Conservation (phyloP, 2,113 vertebrate genomes). For the Galemys pyrenaicus region DNA sequence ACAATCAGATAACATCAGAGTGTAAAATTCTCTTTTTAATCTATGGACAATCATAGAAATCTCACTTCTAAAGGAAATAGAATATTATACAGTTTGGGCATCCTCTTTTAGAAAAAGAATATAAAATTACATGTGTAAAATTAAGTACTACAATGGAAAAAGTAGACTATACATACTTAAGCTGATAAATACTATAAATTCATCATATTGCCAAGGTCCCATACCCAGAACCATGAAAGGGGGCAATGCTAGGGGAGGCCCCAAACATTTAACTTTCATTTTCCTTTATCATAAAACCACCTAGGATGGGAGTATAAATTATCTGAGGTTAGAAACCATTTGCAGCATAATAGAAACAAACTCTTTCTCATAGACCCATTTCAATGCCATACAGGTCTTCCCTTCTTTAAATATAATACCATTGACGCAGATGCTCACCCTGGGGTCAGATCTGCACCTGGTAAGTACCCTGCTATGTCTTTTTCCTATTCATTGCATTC, state of each 20-base stretch:
- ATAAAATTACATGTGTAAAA: not conserved
- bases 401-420: constrained; percentile 67
- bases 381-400: constrained; percentile 58
- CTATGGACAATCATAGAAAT: not conserved
- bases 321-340: not conserved
- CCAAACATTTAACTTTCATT: not conserved
- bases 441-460: constrained; percentile 53
- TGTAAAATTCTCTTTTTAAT: not conserved
- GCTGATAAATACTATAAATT: not conserved
- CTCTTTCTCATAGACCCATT: constrained; percentile 25
- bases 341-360: not conserved
- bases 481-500: not conserved
- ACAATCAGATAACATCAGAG: not conserved
- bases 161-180: not conserved
- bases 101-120: not conserved
- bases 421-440: constrained; percentile 40
- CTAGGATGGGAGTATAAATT: not conserved
- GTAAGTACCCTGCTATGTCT: constrained; percentile 35
- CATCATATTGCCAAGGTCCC: not conserved
- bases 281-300: not conserved
- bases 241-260: not conserved
- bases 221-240: not conserved
- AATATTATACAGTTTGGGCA: not conserved
- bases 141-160: not conserved
- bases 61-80: not conserved